Evolutionary conservation across 2,113 vertebrate species (phyloP).

Genomic region (Leptobrachium ailaonicum): DNA sequence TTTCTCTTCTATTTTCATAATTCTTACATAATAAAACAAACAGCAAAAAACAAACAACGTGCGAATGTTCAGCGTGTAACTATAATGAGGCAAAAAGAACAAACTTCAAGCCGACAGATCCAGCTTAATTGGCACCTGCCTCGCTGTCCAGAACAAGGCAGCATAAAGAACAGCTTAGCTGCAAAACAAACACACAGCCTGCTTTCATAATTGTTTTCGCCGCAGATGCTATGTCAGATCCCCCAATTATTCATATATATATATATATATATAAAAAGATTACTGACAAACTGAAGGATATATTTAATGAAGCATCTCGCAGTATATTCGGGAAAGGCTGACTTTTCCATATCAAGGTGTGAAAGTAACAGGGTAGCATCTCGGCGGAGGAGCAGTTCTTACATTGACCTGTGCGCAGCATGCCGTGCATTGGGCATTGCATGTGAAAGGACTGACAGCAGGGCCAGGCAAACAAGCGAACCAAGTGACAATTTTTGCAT

Average conservation of each 20-base stretch:
- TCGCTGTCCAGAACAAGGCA: too few relatives aligned
- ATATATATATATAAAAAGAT: background rate
- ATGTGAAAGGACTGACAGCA: conserved; percentile 12
- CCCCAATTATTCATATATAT: background rate
- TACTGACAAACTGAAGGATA: background rate
- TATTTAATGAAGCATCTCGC: conserved; percentile 27
- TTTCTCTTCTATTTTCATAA: too few relatives aligned
- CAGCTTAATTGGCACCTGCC: too few relatives aligned
- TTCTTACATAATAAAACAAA: too few relatives aligned
- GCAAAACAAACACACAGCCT: background rate
- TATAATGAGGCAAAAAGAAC: too few relatives aligned
- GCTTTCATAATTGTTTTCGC: background rate
- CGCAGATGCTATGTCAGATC: background rate
- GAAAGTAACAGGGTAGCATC: background rate
- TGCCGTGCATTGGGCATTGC: background rate
- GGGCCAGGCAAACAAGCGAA: conserved; percentile 1
- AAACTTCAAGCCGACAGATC: too few relatives aligned
- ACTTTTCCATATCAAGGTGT: background rate
- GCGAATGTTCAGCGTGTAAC: too few relatives aligned
- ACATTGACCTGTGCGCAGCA: conserved; percentile 18
- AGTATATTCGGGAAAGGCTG: background rate
- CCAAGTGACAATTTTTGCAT: conserved; percentile 32
- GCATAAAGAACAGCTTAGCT: too few relatives aligned
- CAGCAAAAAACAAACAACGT: too few relatives aligned
- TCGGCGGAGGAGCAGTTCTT: background rate